Conservation (phyloP, 2,113 vertebrate genomes). For the Aspidoscelis tigris region DNA sequence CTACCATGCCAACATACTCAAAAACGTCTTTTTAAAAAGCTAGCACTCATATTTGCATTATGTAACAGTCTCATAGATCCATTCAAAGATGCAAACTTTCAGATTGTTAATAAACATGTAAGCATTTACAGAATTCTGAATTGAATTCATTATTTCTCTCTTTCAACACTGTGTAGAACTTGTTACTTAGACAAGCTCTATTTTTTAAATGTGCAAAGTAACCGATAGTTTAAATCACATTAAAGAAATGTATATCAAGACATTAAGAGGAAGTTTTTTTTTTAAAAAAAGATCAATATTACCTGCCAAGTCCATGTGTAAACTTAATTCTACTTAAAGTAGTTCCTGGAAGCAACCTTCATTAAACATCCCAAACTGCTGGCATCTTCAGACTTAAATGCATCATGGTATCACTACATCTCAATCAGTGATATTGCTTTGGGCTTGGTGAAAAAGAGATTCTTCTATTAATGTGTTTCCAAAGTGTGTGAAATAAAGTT, state of each 20-base stretch:
- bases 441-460: neutral
- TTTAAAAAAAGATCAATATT: too few relatives aligned
- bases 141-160: neutral
- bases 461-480: neutral
- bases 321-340: neutral
- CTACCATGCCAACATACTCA: rapidly evolving
- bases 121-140: neutral
- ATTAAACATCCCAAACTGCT: neutral
- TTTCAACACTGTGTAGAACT: neutral
- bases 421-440: neutral
- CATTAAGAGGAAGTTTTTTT: too few relatives aligned
- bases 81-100: neutral
- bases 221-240: too few relatives aligned
- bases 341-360: neutral
- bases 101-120: neutral
- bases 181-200: neutral
- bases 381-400: neutral
- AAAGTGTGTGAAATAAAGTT: neutral
- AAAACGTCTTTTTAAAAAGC: neutral
- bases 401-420: neutral
- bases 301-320: neutral
- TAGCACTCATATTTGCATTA: neutral
- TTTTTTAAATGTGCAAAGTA: neutral
- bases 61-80: neutral
- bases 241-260: too few relatives aligned